Evolutionary conservation across 2,888 invertebrate genomes (phyloP).

Genomic region (Doris montereyensis): DNA sequence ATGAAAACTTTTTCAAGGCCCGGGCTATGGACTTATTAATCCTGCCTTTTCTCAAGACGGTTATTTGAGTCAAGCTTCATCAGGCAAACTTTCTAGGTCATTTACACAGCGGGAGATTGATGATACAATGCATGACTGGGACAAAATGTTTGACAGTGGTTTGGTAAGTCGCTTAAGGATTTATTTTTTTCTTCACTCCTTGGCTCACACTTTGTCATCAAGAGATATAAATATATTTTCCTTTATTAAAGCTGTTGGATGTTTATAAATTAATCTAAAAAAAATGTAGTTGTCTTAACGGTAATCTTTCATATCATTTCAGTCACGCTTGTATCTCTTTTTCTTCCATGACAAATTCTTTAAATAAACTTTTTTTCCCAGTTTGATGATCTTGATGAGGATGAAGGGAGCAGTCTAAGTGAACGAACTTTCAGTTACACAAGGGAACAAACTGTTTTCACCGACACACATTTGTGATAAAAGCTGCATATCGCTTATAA

Average conservation of each 20-base stretch:
- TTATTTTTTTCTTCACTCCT: too few species aligned
- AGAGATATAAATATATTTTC: too few species aligned
- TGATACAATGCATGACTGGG: constrained; percentile 56
- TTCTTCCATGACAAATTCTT: too few species aligned
- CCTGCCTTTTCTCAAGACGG: constrained; percentile 55
- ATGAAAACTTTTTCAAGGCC: constrained; percentile 38
- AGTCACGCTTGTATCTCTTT: constrained; percentile 22
- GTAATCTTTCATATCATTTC: neutral
- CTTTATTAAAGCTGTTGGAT: neutral
- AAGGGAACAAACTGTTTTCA: constrained; percentile 68
- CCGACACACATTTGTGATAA: constrained; percentile 65
- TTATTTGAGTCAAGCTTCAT: constrained; percentile 41
- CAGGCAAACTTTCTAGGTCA: constrained; percentile 50
- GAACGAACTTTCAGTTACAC: constrained; percentile 65
- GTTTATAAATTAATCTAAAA: neutral
- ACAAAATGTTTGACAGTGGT: constrained; percentile 61
- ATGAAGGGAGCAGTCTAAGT: constrained; percentile 56
- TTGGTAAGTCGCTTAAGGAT: constrained; percentile 61
- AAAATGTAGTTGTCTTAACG: neutral
- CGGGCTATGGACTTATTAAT: constrained; percentile 58
- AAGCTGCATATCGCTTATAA: neutral
- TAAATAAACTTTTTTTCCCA: constrained; percentile 51
- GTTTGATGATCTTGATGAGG: constrained; percentile 66
- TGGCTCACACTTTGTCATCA: too few species aligned
- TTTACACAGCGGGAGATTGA: constrained; percentile 50